Conservation (phyloP, 2,888 invertebrate genomes). For the Anoplius nigerrimus region DNA sequence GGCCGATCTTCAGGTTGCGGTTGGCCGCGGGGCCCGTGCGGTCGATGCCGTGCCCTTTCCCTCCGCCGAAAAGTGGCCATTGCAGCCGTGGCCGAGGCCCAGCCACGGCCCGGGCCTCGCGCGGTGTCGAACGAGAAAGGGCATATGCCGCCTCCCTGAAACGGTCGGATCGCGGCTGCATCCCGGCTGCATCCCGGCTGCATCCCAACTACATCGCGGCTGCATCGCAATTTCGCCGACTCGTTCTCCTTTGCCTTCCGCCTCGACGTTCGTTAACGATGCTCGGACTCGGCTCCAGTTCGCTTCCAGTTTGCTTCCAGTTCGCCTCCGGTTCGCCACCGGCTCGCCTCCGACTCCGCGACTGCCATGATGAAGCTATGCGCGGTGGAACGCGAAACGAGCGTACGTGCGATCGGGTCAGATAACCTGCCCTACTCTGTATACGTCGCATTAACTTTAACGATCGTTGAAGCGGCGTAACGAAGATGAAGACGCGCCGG, state of each 20-base stretch:
- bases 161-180: no score
- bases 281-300: not conserved
- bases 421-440: slow-evolving; percentile 51
- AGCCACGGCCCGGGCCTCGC: not conserved
- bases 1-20: no score
- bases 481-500: slow-evolving; percentile 32
- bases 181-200: no score
- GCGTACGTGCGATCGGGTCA: slow-evolving; percentile 50
- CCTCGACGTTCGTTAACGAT: slow-evolving; percentile 45
- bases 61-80: not conserved
- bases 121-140: slow-evolving; percentile 37
- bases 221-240: slow-evolving; percentile 31
- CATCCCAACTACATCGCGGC: no score
- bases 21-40: no score
- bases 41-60: no score
- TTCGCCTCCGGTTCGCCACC: no score
- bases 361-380: slow-evolving; percentile 52
- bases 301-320: no score
- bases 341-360: no score
- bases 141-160: slow-evolving; percentile 29
- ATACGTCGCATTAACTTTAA: slow-evolving; percentile 56
- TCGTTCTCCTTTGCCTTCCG: slow-evolving; percentile 33
- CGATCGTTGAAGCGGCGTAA: slow-evolving; percentile 38
- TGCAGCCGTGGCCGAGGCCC: not conserved
- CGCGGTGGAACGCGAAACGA: slow-evolving; percentile 52